Conservation (phyloP, 2,797 vertebrate species). For the Siniperca undulata region DNA sequence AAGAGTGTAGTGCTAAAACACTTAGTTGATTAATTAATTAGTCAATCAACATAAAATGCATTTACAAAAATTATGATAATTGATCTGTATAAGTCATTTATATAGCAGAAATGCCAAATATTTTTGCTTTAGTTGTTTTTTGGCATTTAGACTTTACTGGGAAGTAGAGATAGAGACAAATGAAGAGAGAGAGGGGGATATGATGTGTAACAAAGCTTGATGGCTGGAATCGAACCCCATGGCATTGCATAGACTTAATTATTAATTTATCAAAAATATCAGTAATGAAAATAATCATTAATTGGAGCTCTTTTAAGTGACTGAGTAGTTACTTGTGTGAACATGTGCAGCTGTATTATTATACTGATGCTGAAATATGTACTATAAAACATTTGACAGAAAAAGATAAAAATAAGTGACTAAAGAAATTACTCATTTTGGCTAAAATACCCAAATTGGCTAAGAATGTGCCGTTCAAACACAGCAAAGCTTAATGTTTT, state of each 20-base stretch:
- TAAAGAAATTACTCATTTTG: conserved; percentile 20
- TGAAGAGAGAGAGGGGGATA: not conserved
- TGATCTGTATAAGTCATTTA: not conserved
- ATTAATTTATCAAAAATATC: not conserved
- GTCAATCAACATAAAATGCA: fast-evolving
- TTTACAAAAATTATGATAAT: not conserved
- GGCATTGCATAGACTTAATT: not conserved
- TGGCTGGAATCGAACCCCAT: not conserved
- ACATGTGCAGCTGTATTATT: not conserved
- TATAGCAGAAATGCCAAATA: not conserved
- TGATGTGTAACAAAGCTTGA: not conserved
- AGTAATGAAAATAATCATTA: not conserved
- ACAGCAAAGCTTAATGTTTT: not conserved
- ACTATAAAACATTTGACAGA: not conserved
- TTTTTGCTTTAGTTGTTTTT: not conserved
- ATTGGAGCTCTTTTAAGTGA: not conserved
- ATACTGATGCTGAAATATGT: not conserved
- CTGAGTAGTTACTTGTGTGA: not conserved
- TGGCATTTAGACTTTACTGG: not conserved
- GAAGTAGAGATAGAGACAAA: not conserved
- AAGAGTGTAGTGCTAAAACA: too few species aligned
- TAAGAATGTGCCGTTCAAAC: not conserved
- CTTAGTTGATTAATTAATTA: not conserved
- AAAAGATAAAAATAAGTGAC: not conserved
- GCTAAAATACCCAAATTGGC: not conserved